phyloP scores from a whole-genome alignment of 2,888 invertebrate genomes.

The Epirrhoe alternata region DNA sequence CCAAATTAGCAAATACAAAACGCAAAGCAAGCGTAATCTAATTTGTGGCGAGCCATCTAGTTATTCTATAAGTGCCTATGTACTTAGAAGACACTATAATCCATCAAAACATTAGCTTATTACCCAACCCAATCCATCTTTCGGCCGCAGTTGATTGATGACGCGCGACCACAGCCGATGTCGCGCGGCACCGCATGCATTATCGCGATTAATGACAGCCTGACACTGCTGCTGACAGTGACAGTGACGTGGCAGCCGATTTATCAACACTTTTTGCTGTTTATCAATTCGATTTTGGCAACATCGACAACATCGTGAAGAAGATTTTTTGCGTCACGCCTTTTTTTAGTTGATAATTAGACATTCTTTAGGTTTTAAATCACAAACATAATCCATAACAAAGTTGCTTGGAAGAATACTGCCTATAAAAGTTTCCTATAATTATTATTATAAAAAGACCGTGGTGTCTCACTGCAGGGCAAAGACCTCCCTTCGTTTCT shows the following conservation, averaged over 20 bases:
- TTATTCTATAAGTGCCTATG: not conserved
- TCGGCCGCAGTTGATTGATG: conserved; percentile 34
- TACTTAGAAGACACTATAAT: conserved; percentile 1
- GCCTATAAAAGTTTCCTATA: too few species aligned
- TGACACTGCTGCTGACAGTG: conserved; percentile 29
- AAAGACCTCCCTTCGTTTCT: too few species aligned
- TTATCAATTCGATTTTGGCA: conserved; percentile 27
- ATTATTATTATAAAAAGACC: too few species aligned
- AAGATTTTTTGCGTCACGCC: conserved; percentile 1
- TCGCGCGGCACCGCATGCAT: conserved; percentile 34
- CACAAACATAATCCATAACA: too few species aligned
- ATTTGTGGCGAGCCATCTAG: too few species aligned
- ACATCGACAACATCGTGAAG: conserved; percentile 13
- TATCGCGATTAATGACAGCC: conserved; percentile 39
- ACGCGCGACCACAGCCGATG: conserved; percentile 31
- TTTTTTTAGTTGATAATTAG: not conserved
- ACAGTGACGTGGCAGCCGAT: conserved; percentile 30
- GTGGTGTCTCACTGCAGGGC: too few species aligned
- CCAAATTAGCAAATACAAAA: too few species aligned
- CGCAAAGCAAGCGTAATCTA: too few species aligned
- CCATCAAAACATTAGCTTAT: conserved; percentile 26
- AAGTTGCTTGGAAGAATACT: too few species aligned
- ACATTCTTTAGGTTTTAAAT: too few species aligned
- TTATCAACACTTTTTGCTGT: conserved; percentile 36
- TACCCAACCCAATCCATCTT: conserved; percentile 28